Conservation (phyloP, 1,140 invertebrate genomes). For the Ridgeia piscesae region DNA sequence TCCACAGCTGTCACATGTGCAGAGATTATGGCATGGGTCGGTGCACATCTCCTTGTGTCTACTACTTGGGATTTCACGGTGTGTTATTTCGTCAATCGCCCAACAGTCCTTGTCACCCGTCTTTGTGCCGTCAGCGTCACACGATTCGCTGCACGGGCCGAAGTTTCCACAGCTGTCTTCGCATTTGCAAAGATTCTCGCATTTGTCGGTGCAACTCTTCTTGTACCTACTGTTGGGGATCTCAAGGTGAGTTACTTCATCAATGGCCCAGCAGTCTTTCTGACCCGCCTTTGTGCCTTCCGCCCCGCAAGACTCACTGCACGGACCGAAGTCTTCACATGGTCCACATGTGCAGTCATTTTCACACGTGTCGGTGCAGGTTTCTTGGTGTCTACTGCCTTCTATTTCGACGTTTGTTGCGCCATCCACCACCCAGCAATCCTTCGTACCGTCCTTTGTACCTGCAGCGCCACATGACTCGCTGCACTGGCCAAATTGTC, state of each 20-base stretch:
- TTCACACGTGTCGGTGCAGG: neutral
- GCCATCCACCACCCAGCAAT: neutral
- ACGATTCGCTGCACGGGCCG: no score
- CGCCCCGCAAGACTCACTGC: neutral
- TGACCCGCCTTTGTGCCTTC: neutral
- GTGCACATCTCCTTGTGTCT: no score
- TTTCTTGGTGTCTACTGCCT: neutral
- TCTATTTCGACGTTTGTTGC: neutral
- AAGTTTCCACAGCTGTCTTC: no score
- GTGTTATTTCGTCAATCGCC: no score
- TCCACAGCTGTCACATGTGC: neutral
- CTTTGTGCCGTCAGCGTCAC: no score
- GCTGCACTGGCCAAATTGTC: neutral
- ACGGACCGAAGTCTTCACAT: neutral
- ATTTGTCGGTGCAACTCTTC: neutral
- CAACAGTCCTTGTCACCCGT: no score
- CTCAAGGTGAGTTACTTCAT: neutral
- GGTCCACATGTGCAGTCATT: neutral
- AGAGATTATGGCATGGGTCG: no score
- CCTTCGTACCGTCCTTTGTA: neutral
- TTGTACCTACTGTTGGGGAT: neutral
- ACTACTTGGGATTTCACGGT: no score
- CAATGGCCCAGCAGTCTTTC: neutral
- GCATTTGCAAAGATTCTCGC: neutral
- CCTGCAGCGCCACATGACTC: neutral